phyloP scores from a whole-genome alignment of 1,140 invertebrate species.

The Popillia japonica region DNA sequence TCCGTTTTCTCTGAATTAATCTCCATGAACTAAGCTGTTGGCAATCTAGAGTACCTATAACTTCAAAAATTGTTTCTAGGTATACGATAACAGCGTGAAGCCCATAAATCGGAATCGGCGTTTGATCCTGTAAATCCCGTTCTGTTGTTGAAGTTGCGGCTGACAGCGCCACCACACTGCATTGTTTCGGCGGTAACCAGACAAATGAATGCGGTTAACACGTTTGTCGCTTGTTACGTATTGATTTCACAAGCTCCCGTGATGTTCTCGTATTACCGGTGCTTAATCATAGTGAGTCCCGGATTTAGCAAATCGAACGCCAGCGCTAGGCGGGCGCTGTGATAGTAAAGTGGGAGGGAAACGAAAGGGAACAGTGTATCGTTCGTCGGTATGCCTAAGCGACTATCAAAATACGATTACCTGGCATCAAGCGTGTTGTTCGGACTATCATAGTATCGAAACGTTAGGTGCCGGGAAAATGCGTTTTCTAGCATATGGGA shows the following conservation, averaged over 20 bases:
- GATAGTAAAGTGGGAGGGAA: neutral
- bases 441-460: neutral
- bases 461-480: too few relatives aligned
- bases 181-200: constrained; percentile 59
- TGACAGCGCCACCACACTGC: constrained; percentile 55
- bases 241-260: constrained; percentile 56
- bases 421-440: constrained; percentile 20
- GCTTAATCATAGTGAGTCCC: constrained; percentile 52
- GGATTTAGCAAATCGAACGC: constrained; percentile 45
- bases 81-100: neutral
- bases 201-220: constrained; percentile 60
- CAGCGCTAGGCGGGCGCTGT: constrained; percentile 10
- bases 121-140: constrained; percentile 45
- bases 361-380: neutral
- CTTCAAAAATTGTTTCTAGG: neutral
- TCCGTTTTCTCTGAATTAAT: too few relatives aligned
- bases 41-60: neutral
- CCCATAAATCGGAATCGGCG: constrained; percentile 36
- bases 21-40: neutral
- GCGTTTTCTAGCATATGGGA: too few relatives aligned
- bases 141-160: constrained; percentile 44
- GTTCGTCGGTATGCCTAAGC: constrained; percentile 9
- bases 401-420: constrained; percentile 39
- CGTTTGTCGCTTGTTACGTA: constrained; percentile 58
- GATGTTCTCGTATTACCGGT: constrained; percentile 57